A percentile compares a stretch with the other conserved stretches of the same genome.
Evolutionary conservation across 2,113 vertebrate genomes (phyloP).

Genomic region (Nettapus auritus): DNA sequence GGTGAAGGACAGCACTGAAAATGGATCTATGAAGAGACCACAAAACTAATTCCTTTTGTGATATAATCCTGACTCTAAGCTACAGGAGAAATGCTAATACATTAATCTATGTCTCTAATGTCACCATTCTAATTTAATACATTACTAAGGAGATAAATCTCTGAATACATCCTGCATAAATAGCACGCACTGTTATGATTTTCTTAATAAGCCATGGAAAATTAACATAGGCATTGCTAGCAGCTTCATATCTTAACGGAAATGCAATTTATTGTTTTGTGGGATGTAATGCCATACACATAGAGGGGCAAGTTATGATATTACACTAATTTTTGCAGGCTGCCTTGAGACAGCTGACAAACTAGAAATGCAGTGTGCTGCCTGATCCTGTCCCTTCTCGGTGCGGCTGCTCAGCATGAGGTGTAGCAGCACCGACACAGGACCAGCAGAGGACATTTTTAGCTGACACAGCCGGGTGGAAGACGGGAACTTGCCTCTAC

Average conservation of each 20-base stretch:
- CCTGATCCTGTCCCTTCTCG: conserved; percentile 9
- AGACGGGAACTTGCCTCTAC: neutral
- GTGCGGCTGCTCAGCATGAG: neutral
- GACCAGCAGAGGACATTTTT: neutral
- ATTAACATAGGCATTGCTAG: conserved; percentile 59
- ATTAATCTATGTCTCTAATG: conserved; percentile 71
- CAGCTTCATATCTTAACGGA: conserved; percentile 6
- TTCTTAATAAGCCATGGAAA: conserved; percentile 70
- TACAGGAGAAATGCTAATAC: conserved; percentile 51
- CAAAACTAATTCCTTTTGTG: conserved; percentile 70
- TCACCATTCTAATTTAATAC: conserved; percentile 70
- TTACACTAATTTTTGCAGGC: conserved; percentile 45
- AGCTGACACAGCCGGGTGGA: neutral
- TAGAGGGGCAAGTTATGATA: conserved; percentile 28
- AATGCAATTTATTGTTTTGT: conserved; percentile 50
- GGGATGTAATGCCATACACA: neutral
- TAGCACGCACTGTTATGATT: conserved; percentile 54
- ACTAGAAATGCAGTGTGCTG: neutral
- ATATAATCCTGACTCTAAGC: conserved; percentile 64
- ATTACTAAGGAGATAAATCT: conserved; percentile 74
- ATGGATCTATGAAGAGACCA: conserved; percentile 40
- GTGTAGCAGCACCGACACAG: neutral
- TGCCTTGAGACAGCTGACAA: conserved; percentile 37
- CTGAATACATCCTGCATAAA: conserved; percentile 61
- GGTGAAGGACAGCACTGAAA: conserved; percentile 58